These are phyloP conservation scores for Choristoneura fumiferana DNA, from an alignment of 1,140 invertebrate species.

Conservation along the genomic window DNA sequence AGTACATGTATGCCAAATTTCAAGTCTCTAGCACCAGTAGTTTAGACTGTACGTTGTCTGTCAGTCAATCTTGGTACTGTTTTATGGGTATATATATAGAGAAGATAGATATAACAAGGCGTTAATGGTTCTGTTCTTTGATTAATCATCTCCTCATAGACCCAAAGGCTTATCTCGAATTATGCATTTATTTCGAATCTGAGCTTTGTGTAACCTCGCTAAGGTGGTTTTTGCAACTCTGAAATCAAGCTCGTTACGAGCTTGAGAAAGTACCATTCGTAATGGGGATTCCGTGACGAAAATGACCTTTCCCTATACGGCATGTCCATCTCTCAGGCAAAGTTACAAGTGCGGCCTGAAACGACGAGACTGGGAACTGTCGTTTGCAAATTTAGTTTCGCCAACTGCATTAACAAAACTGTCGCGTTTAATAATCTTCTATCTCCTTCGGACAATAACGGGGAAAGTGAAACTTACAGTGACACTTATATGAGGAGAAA, in stretches of 20 bases:
- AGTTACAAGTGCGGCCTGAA: background rate
- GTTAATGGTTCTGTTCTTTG: no score
- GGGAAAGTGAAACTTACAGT: slow-evolving; percentile 6
- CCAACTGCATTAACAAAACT: background rate
- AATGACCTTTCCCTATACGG: background rate
- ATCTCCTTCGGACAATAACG: background rate
- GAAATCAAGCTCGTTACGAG: background rate
- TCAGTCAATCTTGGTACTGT: no score
- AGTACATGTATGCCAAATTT: no score
- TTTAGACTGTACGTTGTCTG: no score
- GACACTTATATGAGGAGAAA: background rate
- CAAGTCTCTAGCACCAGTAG: no score
- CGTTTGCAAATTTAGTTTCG: background rate
- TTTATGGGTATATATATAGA: no score
- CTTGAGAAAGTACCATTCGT: background rate
- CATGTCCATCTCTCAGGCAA: background rate
- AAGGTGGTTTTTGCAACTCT: background rate
- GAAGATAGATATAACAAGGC: no score
- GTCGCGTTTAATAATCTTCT: background rate
- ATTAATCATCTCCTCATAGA: no score
- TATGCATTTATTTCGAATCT: background rate
- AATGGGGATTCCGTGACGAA: slow-evolving; percentile 13
- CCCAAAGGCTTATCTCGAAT: no score
- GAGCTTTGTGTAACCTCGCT: background rate
- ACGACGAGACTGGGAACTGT: no score